These are phyloP conservation scores for Naja naja DNA, from an alignment of 2,113 vertebrate species.

Conservation along the genomic window DNA sequence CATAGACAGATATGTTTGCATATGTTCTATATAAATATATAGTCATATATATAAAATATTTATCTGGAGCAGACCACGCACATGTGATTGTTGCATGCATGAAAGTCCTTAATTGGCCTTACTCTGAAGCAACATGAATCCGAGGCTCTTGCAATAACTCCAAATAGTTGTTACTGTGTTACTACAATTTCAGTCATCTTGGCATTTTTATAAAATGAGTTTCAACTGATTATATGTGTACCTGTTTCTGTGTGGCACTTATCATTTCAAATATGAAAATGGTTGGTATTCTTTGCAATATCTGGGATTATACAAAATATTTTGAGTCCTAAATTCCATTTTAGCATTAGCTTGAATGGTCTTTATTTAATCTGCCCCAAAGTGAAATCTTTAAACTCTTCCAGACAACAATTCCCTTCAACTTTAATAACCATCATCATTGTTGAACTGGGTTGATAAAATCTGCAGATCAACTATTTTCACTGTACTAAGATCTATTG, in stretches of 20 bases:
- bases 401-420: not conserved
- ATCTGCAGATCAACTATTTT: not conserved
- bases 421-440: not conserved
- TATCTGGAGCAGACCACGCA: not conserved
- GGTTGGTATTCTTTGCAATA: not conserved
- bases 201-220: not conserved
- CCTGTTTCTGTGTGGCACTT: not conserved
- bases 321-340: not conserved
- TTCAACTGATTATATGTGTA: not conserved
- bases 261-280: not conserved
- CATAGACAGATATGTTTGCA: not conserved
- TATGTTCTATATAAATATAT: not conserved
- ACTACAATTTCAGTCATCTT: not conserved
- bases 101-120: not conserved
- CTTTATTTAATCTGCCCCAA: not conserved
- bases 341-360: not conserved
- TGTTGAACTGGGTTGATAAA: not conserved
- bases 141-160: not conserved
- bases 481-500: not conserved
- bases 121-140: not conserved
- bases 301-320: not conserved
- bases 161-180: not conserved
- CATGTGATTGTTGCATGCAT: not conserved
- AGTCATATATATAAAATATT: not conserved
- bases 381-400: not conserved